Conservation (phyloP, 2,113 vertebrate genomes). For the Amphiprion ocellaris region DNA sequence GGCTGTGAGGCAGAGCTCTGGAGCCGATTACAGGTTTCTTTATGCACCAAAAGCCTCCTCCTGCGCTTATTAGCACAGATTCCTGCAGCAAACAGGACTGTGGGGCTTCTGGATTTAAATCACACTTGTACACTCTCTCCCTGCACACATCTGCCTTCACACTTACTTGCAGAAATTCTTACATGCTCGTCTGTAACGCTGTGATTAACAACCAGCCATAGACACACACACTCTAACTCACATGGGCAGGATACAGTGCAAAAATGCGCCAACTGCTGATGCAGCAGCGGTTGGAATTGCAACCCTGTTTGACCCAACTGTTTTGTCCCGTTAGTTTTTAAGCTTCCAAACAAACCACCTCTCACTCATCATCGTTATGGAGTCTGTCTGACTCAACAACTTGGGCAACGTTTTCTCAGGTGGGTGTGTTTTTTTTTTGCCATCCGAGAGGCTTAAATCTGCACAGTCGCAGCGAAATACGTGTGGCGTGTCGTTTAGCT, state of each 20-base stretch:
- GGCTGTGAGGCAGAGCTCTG: background rate
- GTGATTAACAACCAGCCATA: background rate
- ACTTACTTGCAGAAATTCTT: constrained; percentile 10
- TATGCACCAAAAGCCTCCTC: background rate
- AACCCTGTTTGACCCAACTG: constrained; percentile 22
- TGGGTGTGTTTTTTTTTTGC: background rate
- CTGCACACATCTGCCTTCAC: constrained; percentile 17
- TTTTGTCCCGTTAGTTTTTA: constrained; percentile 38
- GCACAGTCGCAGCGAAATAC: background rate
- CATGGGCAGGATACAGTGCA: constrained; percentile 23
- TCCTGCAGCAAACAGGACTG: background rate
- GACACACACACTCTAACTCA: constrained; percentile 11
- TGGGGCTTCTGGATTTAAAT: background rate
- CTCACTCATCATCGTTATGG: constrained; percentile 20
- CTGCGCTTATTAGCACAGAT: constrained; percentile 27
- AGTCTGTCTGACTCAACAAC: constrained; percentile 26
- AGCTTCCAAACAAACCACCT: constrained; percentile 50
- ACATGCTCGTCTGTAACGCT: constrained; percentile 1
- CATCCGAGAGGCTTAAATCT: background rate
- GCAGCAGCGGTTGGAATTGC: constrained; percentile 42
- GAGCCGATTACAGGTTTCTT: constrained; percentile 35
- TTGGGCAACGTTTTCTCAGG: constrained; percentile 15
- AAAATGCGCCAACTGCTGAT: constrained; percentile 60
- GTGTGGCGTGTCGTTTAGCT: background rate
- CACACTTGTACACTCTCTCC: constrained; percentile 1